phyloP scores from a whole-genome alignment of 2,888 invertebrate genomes.

The Himalopsyche tibetana region DNA sequence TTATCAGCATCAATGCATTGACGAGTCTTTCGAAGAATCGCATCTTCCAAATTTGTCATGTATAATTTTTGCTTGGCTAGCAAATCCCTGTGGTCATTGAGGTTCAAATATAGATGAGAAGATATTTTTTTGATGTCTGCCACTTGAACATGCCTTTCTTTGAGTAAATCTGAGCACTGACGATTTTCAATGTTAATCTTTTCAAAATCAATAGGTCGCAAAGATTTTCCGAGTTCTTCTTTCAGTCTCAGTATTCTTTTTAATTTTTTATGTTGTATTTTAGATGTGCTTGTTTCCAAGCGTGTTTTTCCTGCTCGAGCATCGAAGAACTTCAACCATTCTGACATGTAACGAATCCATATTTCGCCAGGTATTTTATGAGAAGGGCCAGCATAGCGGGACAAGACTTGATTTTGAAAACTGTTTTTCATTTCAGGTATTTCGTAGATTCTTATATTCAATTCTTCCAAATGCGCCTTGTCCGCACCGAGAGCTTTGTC shows the following conservation, averaged over 20 bases:
- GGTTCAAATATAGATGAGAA: constrained; percentile 46
- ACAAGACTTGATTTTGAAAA: constrained; percentile 50
- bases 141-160: constrained; percentile 76
- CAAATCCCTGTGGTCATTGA: constrained; percentile 53
- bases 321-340: constrained; percentile 78
- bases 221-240: constrained; percentile 77
- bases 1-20: constrained; percentile 38
- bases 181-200: constrained; percentile 80
- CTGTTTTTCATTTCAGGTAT: constrained; percentile 46
- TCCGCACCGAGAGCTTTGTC: constrained; percentile 40
- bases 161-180: constrained; percentile 75
- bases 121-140: constrained; percentile 78
- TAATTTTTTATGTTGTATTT: constrained; percentile 76
- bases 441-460: constrained; percentile 48
- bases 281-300: constrained; percentile 77
- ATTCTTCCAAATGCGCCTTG: constrained; percentile 52
- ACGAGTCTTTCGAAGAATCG: constrained; percentile 41
- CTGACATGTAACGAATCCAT: constrained; percentile 78
- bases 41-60: constrained; percentile 41
- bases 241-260: constrained; percentile 77
- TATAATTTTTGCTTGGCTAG: constrained; percentile 47
- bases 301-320: constrained; percentile 78
- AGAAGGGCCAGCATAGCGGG: constrained; percentile 66
- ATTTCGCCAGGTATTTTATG: constrained; percentile 81
- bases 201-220: constrained; percentile 81